These are phyloP conservation scores for Pristionchus exspectatus DNA, from an alignment of 2,888 invertebrate species.

Conservation along the genomic window DNA sequence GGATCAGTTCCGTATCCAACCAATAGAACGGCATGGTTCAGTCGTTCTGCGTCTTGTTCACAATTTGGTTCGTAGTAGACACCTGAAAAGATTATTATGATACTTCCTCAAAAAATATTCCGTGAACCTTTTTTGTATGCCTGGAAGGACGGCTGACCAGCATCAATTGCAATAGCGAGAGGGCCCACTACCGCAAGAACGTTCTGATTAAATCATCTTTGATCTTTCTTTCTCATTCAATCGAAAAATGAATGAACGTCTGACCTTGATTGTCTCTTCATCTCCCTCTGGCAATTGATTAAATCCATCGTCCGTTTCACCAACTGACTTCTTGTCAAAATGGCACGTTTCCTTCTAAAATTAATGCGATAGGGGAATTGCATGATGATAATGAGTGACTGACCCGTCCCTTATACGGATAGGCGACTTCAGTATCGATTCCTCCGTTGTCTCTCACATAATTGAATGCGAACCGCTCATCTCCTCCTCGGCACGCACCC, in stretches of 20 bases:
- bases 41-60: too few species aligned
- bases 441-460: slow-evolving; percentile 83
- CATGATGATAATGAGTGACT: too few species aligned
- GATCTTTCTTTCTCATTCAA: too few species aligned
- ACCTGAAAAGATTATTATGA: too few species aligned
- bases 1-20: slow-evolving; percentile 1
- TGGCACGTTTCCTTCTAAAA: neutral
- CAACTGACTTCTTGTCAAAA: neutral
- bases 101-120: fast-evolving
- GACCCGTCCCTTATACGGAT: slow-evolving; percentile 84
- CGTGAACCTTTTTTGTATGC: too few species aligned
- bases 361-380: too few species aligned
- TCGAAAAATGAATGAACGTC: too few species aligned
- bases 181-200: too few species aligned
- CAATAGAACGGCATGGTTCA: neutral
- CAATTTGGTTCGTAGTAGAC: neutral
- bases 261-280: slow-evolving; percentile 1
- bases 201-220: too few species aligned
- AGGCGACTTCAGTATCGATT: slow-evolving; percentile 89
- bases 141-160: too few species aligned
- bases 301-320: neutral
- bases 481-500: slow-evolving; percentile 79
- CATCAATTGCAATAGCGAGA: too few species aligned
- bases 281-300: neutral
- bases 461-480: slow-evolving; percentile 79